phyloP scores from a whole-genome alignment of 2,797 vertebrate genomes.

The Lagocephalus sceleratus region DNA sequence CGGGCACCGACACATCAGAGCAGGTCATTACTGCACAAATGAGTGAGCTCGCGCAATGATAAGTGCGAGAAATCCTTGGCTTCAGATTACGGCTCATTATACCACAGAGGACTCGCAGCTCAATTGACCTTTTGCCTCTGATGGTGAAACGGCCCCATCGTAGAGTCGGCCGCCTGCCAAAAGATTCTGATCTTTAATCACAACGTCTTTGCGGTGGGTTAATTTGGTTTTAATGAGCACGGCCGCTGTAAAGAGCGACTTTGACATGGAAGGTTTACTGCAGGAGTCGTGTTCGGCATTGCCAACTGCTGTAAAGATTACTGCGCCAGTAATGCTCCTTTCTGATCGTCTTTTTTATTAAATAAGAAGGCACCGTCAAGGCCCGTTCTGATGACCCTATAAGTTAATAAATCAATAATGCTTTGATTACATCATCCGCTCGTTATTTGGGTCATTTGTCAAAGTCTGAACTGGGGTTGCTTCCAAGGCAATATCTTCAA shows the following conservation, averaged over 20 bases:
- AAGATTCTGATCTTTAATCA: conserved; percentile 34
- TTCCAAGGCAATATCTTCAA: neutral
- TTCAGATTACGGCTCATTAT: conserved; percentile 46
- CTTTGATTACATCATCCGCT: neutral
- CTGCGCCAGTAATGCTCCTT: neutral
- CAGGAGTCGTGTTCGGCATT: neutral
- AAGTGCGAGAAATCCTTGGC: conserved; percentile 36
- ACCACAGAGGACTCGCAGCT: conserved; percentile 36
- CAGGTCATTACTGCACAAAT: conserved; percentile 18
- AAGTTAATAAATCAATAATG: neutral
- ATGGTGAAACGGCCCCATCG: conserved; percentile 47
- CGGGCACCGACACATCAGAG: conserved; percentile 7
- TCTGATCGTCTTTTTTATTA: neutral
- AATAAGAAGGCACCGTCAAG: too few species aligned
- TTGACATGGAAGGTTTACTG: conserved; percentile 7
- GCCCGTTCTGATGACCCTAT: too few species aligned
- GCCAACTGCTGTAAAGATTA: neutral
- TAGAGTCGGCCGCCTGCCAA: conserved; percentile 12
- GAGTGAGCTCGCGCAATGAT: conserved; percentile 24
- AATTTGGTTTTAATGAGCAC: neutral
- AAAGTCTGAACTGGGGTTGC: neutral
- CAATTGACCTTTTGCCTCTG: conserved; percentile 46
- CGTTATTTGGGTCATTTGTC: neutral
- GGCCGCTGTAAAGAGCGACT: conserved; percentile 12
- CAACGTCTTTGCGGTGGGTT: conserved; percentile 19